Conservation (phyloP, 2,888 invertebrate species). For the Perizoma flavofasciatum region DNA sequence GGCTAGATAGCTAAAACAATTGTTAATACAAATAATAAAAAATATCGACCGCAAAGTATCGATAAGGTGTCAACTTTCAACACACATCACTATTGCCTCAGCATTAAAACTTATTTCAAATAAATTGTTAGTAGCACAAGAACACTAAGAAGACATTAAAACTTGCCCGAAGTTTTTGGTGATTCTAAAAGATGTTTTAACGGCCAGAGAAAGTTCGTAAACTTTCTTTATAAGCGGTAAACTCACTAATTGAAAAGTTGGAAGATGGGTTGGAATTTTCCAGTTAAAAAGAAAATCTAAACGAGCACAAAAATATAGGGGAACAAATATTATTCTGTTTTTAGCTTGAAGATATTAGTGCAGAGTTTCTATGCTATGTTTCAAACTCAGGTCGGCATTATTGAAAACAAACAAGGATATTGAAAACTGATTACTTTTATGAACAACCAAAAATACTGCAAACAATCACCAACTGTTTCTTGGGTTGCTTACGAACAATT, state of each 20-base stretch:
- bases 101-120: constrained; percentile 10
- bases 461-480: too few species aligned
- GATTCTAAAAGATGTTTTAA: constrained; percentile 54
- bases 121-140: constrained; percentile 2
- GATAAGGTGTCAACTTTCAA: background rate
- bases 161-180: constrained; percentile 39
- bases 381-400: too few species aligned
- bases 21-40: background rate
- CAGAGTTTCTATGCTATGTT: too few species aligned
- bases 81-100: background rate
- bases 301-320: too few species aligned
- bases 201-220: constrained; percentile 51
- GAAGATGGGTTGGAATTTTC: constrained; percentile 24
- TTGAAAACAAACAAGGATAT: too few species aligned
- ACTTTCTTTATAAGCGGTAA: constrained; percentile 59
- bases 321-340: too few species aligned
- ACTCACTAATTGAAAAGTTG: constrained; percentile 64
- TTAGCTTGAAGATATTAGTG: too few species aligned
- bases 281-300: background rate
- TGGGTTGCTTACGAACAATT: too few species aligned
- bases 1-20: too few species aligned
- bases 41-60: background rate
- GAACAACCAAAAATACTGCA: too few species aligned
- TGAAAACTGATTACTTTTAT: too few species aligned
- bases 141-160: constrained; percentile 28